Base-by-base conservation (phyloP, 2,113 vertebrate species). In the Alethe castanea region DNA sequence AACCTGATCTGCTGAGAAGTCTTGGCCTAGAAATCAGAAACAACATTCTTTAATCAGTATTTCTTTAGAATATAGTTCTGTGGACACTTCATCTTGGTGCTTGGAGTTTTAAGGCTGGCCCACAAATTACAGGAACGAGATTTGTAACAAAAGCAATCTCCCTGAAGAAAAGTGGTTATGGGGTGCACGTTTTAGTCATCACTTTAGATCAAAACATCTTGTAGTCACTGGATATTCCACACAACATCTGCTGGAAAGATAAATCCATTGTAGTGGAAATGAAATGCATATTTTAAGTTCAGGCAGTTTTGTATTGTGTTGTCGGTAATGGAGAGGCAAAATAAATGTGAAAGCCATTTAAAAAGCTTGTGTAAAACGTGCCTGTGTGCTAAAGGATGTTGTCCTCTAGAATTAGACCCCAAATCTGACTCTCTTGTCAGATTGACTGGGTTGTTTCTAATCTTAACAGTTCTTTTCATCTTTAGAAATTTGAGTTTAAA, bases 211-310 rank as follows among this genome's bases (percentile, higher is more conserved):
- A 70, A 73, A 76, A 92, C 71, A 50, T 90, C 92, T 96, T 96
- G 82, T 40, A 90, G 17, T 94, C 74, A 28, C 69, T 62, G 90
- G 80, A 66, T 91, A 92, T 88, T 88, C 91, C 91, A 84, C 92
- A 71, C 87, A 89, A 82, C 96, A 97, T 96, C 95, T 97, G 94
- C 86, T 97, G 91, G 92, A 93, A 96, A 94, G 96, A 97, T 97
- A 82, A 81, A 50, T 87, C 82, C 84, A 82, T 95, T 94, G 91
- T 92, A 78, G 95, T 96, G 95, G 96, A 95, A 97, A 97, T 97
- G 61, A 94, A 98, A 95, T 91, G 71, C 92, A 66, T 97, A 86
- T 96, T 97, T 97, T 93, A 96, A 95, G 95, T 94, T 93, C 92
- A 93, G 95, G 83, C 81, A 66, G 40, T 93, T 94, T 95, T 84